A percentile compares a stretch with the other conserved stretches of the same genome.
Conservation (phyloP, 2,888 invertebrate genomes). For the Megastigmus dorsalis region DNA sequence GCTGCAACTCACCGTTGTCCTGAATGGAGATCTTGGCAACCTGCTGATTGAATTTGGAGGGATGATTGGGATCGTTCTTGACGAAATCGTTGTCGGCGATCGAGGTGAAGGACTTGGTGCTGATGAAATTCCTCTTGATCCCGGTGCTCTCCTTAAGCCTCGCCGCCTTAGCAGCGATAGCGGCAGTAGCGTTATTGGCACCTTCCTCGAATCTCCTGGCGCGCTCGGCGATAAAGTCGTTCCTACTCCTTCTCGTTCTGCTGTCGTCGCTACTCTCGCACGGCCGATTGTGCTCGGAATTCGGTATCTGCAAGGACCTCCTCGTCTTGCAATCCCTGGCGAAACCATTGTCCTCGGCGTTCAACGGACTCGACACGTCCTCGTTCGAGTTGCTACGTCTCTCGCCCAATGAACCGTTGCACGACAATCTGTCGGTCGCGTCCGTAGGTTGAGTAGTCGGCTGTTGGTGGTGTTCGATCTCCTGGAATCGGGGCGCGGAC, state of each 20-base stretch:
- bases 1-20: constrained; percentile 26
- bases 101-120: constrained; percentile 32
- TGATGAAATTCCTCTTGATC: constrained; percentile 12
- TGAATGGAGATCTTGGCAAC: constrained; percentile 16
- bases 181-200: neutral
- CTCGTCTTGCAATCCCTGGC: constrained; percentile 80
- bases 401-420: constrained; percentile 13
- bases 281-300: constrained; percentile 17
- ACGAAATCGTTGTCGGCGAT: constrained; percentile 52
- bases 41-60: constrained; percentile 37
- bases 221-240: constrained; percentile 38
- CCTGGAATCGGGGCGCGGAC: neutral
- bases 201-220: constrained; percentile 33
- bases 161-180: no score
- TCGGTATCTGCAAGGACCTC: constrained; percentile 80
- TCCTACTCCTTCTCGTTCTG: neutral
- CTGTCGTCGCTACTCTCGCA: neutral
- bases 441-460: no score
- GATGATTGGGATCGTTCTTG: constrained; percentile 49
- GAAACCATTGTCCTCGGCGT: constrained; percentile 77
- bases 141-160: neutral
- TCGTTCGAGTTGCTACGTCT: constrained; percentile 75
- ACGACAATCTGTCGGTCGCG: constrained; percentile 6
- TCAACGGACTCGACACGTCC: constrained; percentile 69
- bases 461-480: neutral